These are phyloP conservation scores for Megaceryle torquata DNA, from an alignment of 2,113 vertebrate species.

Conservation along the genomic window DNA sequence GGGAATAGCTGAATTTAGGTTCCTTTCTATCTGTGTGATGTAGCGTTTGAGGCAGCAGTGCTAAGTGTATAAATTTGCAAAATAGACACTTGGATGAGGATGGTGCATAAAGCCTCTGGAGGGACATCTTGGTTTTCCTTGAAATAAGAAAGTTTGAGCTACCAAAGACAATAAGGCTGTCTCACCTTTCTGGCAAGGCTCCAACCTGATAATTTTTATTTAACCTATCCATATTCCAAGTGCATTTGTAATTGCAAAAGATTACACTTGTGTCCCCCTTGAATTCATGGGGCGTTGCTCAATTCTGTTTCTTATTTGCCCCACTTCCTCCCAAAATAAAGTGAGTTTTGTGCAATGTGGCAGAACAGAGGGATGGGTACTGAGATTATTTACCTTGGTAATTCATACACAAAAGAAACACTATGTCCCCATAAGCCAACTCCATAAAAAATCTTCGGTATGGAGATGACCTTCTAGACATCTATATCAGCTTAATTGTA, in stretches of 20 bases:
- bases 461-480: neutral
- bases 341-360: neutral
- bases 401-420: neutral
- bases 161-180: neutral
- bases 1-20: neutral
- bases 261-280: neutral
- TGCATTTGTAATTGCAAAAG: neutral
- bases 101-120: neutral
- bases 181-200: neutral
- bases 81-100: neutral
- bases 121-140: neutral
- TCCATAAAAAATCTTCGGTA: neutral
- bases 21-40: neutral
- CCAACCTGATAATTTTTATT: conserved; percentile 23
- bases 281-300: neutral
- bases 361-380: neutral
- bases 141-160: neutral
- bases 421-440: accelerated
- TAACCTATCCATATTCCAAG: neutral
- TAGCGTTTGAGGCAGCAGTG: neutral
- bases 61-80: neutral
- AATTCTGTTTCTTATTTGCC: neutral
- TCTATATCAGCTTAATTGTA: neutral
- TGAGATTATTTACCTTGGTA: neutral
- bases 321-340: neutral